Evolutionary conservation across 2,113 vertebrate species (phyloP).

Genomic region (Sorex araneus): DNA sequence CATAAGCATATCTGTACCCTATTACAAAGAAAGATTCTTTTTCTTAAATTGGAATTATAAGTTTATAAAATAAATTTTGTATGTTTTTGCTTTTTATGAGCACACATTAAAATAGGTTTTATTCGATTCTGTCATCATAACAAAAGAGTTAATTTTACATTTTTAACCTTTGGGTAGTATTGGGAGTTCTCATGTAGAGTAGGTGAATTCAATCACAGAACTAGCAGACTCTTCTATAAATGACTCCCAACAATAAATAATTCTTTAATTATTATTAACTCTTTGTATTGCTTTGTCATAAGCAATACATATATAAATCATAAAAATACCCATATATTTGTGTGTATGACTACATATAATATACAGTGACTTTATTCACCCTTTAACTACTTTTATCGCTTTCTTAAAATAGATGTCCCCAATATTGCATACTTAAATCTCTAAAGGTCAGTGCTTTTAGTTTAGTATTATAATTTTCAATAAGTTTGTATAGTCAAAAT

Average conservation of each 20-base stretch:
- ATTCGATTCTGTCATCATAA: slow-evolving; percentile 6
- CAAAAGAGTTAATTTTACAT: slow-evolving; percentile 22
- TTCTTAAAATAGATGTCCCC: slow-evolving; percentile 33
- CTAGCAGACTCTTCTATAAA: slow-evolving; percentile 15
- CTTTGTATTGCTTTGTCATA: slow-evolving; percentile 26
- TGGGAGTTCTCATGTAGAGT: background rate
- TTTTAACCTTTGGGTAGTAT: slow-evolving; percentile 33
- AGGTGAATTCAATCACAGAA: background rate
- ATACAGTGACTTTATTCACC: background rate
- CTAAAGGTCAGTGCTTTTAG: slow-evolving; percentile 60
- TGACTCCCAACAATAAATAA: slow-evolving; percentile 20
- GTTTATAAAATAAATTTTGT: background rate
- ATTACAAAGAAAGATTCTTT: background rate
- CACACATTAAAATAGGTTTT: slow-evolving; percentile 17
- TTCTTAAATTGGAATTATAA: background rate
- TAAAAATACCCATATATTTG: background rate
- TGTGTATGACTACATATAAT: background rate
- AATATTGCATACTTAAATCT: slow-evolving; percentile 52
- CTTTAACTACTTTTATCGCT: slow-evolving; percentile 2
- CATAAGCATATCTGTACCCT: background rate
- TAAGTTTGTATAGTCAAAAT: slow-evolving; percentile 74
- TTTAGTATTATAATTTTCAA: slow-evolving; percentile 78
- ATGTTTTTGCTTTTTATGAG: slow-evolving; percentile 19
- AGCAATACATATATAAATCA: background rate
- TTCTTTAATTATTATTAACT: background rate